Percentiles rank a stretch among this genome's conserved stretches.
Conservation (phyloP, 2,797 vertebrate genomes). For the Xenops minutus region DNA sequence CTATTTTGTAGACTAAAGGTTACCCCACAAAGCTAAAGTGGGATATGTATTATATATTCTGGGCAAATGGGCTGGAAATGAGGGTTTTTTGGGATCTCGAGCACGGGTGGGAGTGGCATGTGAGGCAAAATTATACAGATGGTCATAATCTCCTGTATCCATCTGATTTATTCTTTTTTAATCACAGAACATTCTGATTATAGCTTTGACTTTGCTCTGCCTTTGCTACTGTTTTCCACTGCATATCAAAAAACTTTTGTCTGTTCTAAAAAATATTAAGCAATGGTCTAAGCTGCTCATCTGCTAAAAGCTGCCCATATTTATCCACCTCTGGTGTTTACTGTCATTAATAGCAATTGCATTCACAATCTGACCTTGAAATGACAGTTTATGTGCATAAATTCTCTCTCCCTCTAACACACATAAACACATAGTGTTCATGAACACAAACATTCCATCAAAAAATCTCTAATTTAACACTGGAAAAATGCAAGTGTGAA, state of each 20-base stretch:
- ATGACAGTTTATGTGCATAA: conserved; percentile 78
- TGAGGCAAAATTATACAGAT: conserved; percentile 33
- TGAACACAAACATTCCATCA: conserved; percentile 1
- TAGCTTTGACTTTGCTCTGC: conserved; percentile 85
- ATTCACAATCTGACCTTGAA: conserved; percentile 86
- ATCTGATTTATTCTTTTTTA: conserved; percentile 53
- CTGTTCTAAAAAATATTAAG: conserved; percentile 81
- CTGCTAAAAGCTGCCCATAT: conserved; percentile 89
- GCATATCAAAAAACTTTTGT: conserved; percentile 76
- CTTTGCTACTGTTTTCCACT: conserved; percentile 79
- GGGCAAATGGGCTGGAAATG: not conserved
- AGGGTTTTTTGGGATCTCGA: not conserved
- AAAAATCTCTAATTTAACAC: conserved; percentile 5
- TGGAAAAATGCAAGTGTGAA: not conserved
- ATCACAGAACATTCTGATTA: conserved; percentile 77
- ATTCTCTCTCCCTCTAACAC: conserved; percentile 25
- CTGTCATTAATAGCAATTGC: conserved; percentile 88
- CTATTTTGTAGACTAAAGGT: not conserved
- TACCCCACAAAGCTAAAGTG: not conserved
- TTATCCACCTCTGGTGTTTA: conserved; percentile 81
- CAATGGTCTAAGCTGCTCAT: conserved; percentile 84
- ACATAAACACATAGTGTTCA: not conserved
- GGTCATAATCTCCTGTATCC: conserved; percentile 40
- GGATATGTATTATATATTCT: not conserved
- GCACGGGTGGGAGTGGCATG: not conserved